These are phyloP conservation scores for Euthynnus affinis DNA, from an alignment of 2,797 vertebrate genomes.

Conservation along the genomic window DNA sequence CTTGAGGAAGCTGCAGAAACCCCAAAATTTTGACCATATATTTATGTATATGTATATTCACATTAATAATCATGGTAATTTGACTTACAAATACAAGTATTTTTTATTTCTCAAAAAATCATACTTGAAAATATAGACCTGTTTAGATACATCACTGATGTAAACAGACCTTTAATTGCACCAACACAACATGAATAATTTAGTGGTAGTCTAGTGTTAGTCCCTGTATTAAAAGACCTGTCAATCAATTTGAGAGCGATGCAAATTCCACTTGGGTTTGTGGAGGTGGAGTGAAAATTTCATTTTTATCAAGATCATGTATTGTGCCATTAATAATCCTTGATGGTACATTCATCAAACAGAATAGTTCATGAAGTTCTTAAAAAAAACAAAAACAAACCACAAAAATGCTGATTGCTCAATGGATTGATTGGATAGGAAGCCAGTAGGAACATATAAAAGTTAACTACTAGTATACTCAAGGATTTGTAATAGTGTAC, in stretches of 20 bases:
- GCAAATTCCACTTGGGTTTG: conserved; percentile 1
- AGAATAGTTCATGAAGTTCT: neutral
- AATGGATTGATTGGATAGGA: neutral
- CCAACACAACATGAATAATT: conserved; percentile 32
- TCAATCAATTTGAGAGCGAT: conserved; percentile 20
- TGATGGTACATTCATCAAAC: neutral
- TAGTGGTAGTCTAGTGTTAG: conserved; percentile 13
- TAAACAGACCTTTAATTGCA: conserved; percentile 38
- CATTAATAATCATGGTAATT: neutral
- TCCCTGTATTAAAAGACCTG: conserved; percentile 14
- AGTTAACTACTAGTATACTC: neutral
- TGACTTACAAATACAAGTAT: neutral
- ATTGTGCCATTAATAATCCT: neutral
- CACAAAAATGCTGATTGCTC: neutral
- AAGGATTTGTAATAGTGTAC: neutral
- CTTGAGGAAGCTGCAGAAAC: neutral
- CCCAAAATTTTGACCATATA: neutral
- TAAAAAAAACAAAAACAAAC: neutral
- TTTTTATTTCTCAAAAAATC: conserved; percentile 2
- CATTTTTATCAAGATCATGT: neutral
- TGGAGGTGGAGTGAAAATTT: neutral
- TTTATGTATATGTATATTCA: neutral
- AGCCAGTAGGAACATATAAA: neutral
- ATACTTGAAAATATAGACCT: neutral
- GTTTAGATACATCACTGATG: neutral